Conservation (phyloP, 2,797 vertebrate genomes). For the Eutrigla gurnardus region DNA sequence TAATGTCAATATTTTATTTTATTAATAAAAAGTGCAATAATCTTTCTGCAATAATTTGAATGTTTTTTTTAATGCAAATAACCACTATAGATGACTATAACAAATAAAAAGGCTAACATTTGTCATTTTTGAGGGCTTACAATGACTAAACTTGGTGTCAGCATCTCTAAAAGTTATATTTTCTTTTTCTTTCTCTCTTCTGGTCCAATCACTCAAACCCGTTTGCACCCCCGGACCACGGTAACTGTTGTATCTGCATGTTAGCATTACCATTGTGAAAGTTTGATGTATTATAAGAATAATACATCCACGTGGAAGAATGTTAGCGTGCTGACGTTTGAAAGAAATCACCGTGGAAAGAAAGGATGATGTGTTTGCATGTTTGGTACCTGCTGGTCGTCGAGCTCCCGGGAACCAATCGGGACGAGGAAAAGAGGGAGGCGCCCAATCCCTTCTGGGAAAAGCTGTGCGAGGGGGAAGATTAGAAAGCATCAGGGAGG, state of each 20-base stretch:
- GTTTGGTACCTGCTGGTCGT: constrained; percentile 83
- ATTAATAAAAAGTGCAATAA: too few relatives aligned
- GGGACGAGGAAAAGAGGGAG: constrained; percentile 74
- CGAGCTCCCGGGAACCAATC: constrained; percentile 83
- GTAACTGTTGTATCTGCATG: not conserved
- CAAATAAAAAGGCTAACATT: too few relatives aligned
- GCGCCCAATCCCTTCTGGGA: constrained; percentile 84
- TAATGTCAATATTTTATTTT: too few relatives aligned
- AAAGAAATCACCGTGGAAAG: constrained; percentile 4
- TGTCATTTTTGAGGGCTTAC: too few relatives aligned
- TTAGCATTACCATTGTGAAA: constrained; percentile 2
- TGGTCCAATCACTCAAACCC: not conserved
- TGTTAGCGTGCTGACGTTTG: not conserved
- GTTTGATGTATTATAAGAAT: not conserved
- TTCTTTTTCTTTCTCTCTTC: not conserved
- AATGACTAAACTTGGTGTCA: too few relatives aligned
- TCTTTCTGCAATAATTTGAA: too few relatives aligned
- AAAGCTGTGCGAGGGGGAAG: constrained; percentile 78
- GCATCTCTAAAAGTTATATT: not conserved
- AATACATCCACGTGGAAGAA: constrained; percentile 5
- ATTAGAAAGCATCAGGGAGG: constrained; percentile 71
- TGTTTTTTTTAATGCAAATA: too few relatives aligned
- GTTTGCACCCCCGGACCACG: not conserved
- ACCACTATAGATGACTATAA: too few relatives aligned
- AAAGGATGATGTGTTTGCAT: constrained; percentile 12